These are phyloP conservation scores for Heliconius ismenius DNA, from an alignment of 2,888 invertebrate species.

Conservation along the genomic window DNA sequence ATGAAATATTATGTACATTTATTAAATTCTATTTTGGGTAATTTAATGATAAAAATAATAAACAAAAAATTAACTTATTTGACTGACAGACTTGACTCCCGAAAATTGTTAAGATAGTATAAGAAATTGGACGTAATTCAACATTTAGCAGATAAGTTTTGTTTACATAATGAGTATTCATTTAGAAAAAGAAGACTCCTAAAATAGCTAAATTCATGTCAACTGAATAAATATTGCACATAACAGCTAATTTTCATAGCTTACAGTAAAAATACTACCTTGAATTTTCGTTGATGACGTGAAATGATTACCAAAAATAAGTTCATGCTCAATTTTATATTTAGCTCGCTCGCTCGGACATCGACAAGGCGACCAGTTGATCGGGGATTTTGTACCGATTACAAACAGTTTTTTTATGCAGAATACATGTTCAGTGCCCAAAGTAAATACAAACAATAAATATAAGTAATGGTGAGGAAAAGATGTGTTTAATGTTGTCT, in stretches of 20 bases:
- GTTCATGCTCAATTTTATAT: slow-evolving; percentile 80
- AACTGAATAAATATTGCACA: background rate
- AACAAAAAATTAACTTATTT: background rate
- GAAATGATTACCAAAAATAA: slow-evolving; percentile 78
- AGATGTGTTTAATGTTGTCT: slow-evolving; percentile 56
- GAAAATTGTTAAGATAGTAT: background rate
- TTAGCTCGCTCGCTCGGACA: slow-evolving; percentile 76
- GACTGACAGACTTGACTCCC: background rate
- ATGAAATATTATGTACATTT: no score
- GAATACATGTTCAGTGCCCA: slow-evolving; percentile 56
- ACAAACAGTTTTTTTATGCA: slow-evolving; percentile 63
- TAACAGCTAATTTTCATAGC: slow-evolving; percentile 39
- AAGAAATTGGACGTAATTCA: slow-evolving; percentile 12
- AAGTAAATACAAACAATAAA: slow-evolving; percentile 55
- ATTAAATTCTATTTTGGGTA: no score
- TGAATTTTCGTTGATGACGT: slow-evolving; percentile 68
- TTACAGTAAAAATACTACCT: slow-evolving; percentile 48
- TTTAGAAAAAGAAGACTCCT: background rate
- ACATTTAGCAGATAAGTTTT: background rate
- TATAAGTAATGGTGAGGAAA: slow-evolving; percentile 58
- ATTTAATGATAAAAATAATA: background rate
- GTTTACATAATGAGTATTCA: background rate
- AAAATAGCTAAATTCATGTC: background rate
- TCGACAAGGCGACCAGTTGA: slow-evolving; percentile 73
- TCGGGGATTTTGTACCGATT: slow-evolving; percentile 76